Base-by-base conservation (phyloP, 2,113 vertebrate genomes). In the Austrofundulus limnaeus region DNA sequence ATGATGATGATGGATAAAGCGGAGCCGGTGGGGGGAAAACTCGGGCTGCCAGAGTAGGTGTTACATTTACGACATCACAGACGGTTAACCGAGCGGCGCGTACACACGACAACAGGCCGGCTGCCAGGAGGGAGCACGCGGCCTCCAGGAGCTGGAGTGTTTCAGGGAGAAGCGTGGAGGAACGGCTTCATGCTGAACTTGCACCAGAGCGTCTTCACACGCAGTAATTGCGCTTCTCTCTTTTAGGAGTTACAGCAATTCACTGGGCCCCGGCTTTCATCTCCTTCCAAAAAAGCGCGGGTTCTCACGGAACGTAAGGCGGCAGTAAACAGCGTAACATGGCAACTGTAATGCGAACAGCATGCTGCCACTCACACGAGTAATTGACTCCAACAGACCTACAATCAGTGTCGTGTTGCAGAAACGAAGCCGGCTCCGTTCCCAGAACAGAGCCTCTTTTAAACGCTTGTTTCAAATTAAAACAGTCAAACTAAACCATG, bases 371-470 rank as follows among this genome's bases (percentile, higher is more conserved):
- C 77, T 85, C 70, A 62, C 53, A 81, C 54, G 23, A 61, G 57
- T 86, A 88, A 90, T 82, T 80, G 78, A 77, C 81, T 88, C 77
- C 84, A 83, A 80, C 76, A 68, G 66, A 72, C 48, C 52, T 23
- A 75, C 63, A 85, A 78, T 86, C 75, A 79, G 77, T 38, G 63
- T 53, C 58, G 67, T 79, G 74, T 80, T 61, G 58, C 59, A 60
- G 65, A 45, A 69, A 77, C 19, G 45, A 66, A 66, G 43, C 19
- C 62, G 28, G 3, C 42, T 70, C n/a, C 31, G 56, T 78, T 70
- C 64, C 69, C 28, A 15, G 57, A 62, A 60, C 20, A 53, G 49
- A 34, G 72, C 69, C 55, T 28, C 25, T 28, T 7, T 28, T 28
- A 4, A 28, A 28, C 25, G 25, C 3, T 28, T 28, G 25, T 37